Base-by-base conservation (phyloP, 2,797 vertebrate species). In the Uromys caudimaculatus region DNA sequence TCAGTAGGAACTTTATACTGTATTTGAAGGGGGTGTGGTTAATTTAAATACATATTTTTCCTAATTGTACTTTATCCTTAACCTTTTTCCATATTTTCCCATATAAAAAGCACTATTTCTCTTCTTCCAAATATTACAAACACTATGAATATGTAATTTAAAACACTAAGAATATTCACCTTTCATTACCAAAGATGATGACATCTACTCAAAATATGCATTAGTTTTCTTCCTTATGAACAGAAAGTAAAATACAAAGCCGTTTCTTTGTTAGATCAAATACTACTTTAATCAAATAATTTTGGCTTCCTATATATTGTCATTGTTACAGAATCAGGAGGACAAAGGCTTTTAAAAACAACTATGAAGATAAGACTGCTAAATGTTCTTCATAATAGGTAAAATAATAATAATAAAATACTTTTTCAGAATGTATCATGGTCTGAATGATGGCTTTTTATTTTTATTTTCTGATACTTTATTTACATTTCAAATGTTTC, bases 241-340 rank as follows among this genome's bases (percentile, higher is more conserved):
- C 1, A 38, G 1, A 82, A 14, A 76, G 0, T 14, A 86, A 86
- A 85, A 94, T 54, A 56, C 16, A 7, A 87, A 76, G 23, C 8
- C 24, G 67, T 87, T 79, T 78, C 0, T 82, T 1, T 93, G 16
- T 76, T 94, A 58, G 50, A 44, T 64, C 94, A 78, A 91, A 7
- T 50, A 32, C 91, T 11, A 0, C 75, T 93, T 96, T 87, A 93
- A 16, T 2, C 79, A 76, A 97, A 97, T 92, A 88, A 0, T 54
- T 16, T 81, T 96, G 38, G 16, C 0, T 71, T 87, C 62, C 60
- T 41, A 24, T 86, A 3, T 44, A 32, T 24, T 91, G 5, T 3
- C 5, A 89, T 89, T 19, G 47, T 3, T 82, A 2, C 10, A 71
- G 73, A 73, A 94, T 92, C n/a, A 13, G 9, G 8, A 19, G 21